Conservation (phyloP, 92 coral and sea anemone species). For the Phenganax stokvisi region DNA sequence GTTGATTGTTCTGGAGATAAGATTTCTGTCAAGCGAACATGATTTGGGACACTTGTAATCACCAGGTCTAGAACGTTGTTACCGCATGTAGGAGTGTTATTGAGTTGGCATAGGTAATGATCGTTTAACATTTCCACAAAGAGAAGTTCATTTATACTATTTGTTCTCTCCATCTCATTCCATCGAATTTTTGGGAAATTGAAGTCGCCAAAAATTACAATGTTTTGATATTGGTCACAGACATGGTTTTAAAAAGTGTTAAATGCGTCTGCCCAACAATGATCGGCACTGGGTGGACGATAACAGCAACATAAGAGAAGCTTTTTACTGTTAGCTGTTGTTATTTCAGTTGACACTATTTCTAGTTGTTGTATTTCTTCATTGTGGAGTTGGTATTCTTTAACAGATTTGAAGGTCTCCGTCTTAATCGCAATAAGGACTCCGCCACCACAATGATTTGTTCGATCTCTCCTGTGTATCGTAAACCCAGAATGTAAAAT, state of each 20-base stretch:
- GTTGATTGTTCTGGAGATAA: neutral
- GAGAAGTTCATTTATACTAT: slow-evolving; percentile 1
- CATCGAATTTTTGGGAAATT: neutral
- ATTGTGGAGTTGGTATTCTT: neutral
- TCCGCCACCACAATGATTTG: neutral
- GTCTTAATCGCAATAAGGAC: neutral
- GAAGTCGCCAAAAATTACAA: neutral
- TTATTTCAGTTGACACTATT: slow-evolving; percentile 7
- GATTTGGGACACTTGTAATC: slow-evolving; percentile 2
- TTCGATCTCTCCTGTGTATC: neutral
- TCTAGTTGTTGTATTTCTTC: neutral
- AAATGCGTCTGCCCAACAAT: neutral
- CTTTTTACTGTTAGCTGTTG: neutral
- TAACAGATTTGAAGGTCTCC: neutral
- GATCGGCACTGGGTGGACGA: slow-evolving; percentile 4
- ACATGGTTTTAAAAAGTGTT: neutral
- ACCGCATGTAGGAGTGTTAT: slow-evolving; percentile 2
- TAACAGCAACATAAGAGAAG: slow-evolving; percentile 4
- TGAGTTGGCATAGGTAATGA: neutral
- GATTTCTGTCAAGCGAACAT: neutral
- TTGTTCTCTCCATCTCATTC: neutral
- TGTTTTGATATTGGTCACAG: neutral
- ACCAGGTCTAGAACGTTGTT: neutral
- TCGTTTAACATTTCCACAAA: neutral
- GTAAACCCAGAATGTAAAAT: neutral